phyloP scores from a whole-genome alignment of 2,888 invertebrate genomes.

The Drosophila mettleri region DNA sequence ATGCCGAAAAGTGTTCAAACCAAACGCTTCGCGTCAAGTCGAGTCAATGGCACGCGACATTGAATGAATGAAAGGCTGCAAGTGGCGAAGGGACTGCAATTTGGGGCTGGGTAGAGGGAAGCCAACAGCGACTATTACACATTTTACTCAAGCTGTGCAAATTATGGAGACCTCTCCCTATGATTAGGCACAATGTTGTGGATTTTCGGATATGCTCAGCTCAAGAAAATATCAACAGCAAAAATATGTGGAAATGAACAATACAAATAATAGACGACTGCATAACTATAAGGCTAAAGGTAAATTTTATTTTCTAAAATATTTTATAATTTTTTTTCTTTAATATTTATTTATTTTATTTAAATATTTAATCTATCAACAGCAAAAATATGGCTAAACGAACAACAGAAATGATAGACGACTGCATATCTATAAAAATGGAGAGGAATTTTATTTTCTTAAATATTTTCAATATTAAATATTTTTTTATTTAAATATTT shows the following conservation, averaged over 20 bases:
- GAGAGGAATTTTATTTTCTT: no score
- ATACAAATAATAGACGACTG: not conserved
- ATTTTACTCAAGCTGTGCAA: conserved; percentile 68
- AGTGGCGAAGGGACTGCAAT: conserved; percentile 48
- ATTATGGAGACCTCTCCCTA: conserved; percentile 58
- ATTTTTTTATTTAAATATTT: no score
- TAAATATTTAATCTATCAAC: no score
- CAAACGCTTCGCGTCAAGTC: conserved; percentile 22
- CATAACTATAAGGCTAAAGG: not conserved
- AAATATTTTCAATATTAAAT: no score
- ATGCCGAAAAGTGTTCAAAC: conserved; percentile 63
- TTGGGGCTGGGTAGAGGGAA: conserved; percentile 23
- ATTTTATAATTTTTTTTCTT: not conserved
- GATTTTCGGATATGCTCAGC: conserved; percentile 36
- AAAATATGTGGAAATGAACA: not conserved
- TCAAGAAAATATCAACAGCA: not conserved
- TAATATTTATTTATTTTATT: no score
- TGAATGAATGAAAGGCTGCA: not conserved
- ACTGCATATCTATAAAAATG: no score
- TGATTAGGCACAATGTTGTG: conserved; percentile 62
- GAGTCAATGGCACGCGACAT: conserved; percentile 64
- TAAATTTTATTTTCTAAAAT: not conserved
- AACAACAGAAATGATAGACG: no score
- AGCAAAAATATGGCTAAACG: no score
- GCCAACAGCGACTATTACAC: conserved; percentile 55